phyloP scores from a whole-genome alignment of 1,140 invertebrate species.

The Yoshiicerus persimilis region DNA sequence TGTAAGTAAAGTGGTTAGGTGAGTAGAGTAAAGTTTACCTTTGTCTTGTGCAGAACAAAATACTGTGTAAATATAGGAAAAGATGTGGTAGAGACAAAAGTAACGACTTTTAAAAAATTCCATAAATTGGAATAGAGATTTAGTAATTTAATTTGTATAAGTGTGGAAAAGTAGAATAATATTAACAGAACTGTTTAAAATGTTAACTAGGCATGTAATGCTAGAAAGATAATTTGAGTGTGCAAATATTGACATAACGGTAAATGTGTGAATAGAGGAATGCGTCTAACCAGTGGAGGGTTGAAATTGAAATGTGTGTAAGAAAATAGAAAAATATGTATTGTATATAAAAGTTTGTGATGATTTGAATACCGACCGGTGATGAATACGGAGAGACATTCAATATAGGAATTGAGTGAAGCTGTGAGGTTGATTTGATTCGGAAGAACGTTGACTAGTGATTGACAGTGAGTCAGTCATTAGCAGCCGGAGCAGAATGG shows the following conservation, averaged over 20 bases:
- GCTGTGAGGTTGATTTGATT: not conserved
- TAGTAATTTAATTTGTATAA: too few relatives aligned
- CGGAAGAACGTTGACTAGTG: not conserved
- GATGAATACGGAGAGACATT: constrained; percentile 7
- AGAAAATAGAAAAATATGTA: not conserved
- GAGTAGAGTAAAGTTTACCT: too few relatives aligned
- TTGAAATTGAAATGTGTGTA: not conserved
- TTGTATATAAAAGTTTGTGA: not conserved
- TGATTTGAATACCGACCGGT: constrained; percentile 8
- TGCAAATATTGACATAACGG: not conserved
- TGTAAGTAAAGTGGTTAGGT: not conserved
- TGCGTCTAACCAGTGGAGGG: not conserved
- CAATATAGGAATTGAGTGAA: not conserved
- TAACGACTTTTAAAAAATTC: too few relatives aligned
- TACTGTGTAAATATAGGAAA: too few relatives aligned
- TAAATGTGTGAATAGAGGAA: not conserved
- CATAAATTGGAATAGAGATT: too few relatives aligned
- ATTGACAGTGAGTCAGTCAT: constrained; percentile 9
- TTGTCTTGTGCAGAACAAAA: too few relatives aligned
- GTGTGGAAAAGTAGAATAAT: too few relatives aligned
- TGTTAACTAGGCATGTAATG: not conserved
- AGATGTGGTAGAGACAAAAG: too few relatives aligned
- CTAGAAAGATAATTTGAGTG: not conserved
- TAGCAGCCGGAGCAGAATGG: not conserved
- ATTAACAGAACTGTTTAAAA: not conserved